These are phyloP conservation scores for Pseudoips prasinana DNA, from an alignment of 2,888 invertebrate genomes.

Conservation along the genomic window DNA sequence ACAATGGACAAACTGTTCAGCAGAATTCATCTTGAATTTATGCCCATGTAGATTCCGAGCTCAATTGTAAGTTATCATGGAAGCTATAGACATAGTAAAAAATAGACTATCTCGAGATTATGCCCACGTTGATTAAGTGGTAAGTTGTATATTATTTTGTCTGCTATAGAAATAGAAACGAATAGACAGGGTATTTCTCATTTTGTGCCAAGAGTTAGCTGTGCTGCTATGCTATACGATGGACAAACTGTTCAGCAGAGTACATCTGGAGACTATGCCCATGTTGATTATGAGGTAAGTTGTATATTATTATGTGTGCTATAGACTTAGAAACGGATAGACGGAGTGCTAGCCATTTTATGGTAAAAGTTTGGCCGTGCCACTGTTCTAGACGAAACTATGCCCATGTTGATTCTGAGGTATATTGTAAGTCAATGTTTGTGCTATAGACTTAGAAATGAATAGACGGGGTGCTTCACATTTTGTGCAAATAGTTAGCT, in stretches of 20 bases:
- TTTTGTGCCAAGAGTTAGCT: slow-evolving; percentile 93
- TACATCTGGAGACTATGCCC: slow-evolving; percentile 87
- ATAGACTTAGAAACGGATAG: no score
- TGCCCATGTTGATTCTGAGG: slow-evolving; percentile 87
- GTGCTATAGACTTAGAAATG: no score
- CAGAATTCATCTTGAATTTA: slow-evolving; percentile 58
- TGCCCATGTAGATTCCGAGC: slow-evolving; percentile 87
- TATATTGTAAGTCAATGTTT: slow-evolving; percentile 43
- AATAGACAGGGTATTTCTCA: slow-evolving; percentile 89
- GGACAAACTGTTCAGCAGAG: slow-evolving; percentile 88
- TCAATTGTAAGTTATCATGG: slow-evolving; percentile 43
- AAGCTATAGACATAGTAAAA: slow-evolving; percentile 80
- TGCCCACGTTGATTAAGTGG: slow-evolving; percentile 86
- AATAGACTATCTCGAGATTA: slow-evolving; percentile 87
- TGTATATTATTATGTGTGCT: no score
- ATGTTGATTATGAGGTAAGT: slow-evolving; percentile 85
- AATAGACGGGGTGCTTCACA: no score
- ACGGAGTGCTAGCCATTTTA: no score
- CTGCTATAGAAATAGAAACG: no score
- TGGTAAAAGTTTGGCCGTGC: no score
- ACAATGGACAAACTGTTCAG: no score
- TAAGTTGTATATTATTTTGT: no score
- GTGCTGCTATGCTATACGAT: slow-evolving; percentile 93
- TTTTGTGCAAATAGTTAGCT: no score
- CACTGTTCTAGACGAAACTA: no score